phyloP scores from a whole-genome alignment of 1,140 invertebrate genomes.

The Argopecten irradians region DNA sequence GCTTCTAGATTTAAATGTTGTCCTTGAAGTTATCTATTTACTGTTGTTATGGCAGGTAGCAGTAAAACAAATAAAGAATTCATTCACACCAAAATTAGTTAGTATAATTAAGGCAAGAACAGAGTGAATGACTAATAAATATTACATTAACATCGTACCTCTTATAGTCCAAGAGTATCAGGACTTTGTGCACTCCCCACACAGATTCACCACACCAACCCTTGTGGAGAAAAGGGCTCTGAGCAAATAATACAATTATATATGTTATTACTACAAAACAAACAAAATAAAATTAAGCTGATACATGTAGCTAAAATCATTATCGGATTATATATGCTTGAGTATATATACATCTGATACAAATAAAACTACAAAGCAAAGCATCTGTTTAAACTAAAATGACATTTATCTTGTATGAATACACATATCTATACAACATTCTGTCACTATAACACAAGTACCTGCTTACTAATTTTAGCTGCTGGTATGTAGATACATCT shows the following conservation, averaged over 20 bases:
- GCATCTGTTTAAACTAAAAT: background rate
- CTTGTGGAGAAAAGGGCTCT: background rate
- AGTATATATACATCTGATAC: background rate
- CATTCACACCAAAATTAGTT: too few species aligned
- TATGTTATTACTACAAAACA: background rate
- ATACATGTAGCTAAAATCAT: background rate
- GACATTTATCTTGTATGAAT: background rate
- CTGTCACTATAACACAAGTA: too few species aligned
- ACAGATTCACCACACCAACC: background rate
- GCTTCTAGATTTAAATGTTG: too few species aligned
- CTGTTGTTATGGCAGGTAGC: too few species aligned
- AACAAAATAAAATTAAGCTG: background rate
- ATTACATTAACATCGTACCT: background rate
- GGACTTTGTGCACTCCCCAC: background rate
- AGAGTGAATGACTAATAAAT: background rate
- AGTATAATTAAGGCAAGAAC: background rate
- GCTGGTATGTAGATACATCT: too few species aligned
- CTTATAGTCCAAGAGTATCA: background rate
- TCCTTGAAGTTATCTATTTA: too few species aligned
- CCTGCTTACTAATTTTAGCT: too few species aligned
- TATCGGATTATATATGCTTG: background rate
- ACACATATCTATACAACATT: background rate
- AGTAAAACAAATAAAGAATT: too few species aligned
- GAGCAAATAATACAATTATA: background rate
- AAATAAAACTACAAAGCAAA: background rate